phyloP scores from a whole-genome alignment of 2,888 invertebrate species.

The Cylindroiulus punctatus region DNA sequence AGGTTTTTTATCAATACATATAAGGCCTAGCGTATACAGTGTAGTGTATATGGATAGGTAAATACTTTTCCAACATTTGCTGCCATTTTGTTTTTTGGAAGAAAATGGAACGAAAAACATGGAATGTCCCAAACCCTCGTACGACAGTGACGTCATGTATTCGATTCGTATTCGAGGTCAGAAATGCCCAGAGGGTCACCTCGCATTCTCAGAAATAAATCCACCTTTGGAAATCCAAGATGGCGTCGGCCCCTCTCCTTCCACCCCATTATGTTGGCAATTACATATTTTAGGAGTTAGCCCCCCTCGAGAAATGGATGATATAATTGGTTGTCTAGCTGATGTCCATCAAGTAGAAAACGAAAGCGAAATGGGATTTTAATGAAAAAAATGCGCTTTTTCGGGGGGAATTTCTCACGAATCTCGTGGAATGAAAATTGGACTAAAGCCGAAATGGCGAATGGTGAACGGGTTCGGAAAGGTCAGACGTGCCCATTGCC shows the following conservation, averaged over 20 bases:
- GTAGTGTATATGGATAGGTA: too few relatives aligned
- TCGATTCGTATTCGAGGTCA: not conserved
- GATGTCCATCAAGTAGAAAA: constrained; percentile 32
- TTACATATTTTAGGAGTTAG: constrained; percentile 32
- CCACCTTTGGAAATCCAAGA: not conserved
- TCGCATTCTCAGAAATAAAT: not conserved
- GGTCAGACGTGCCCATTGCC: constrained; percentile 1
- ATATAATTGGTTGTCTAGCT: constrained; percentile 32
- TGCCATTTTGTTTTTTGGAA: too few relatives aligned
- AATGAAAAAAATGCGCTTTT: not conserved
- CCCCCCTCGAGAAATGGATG: constrained; percentile 24
- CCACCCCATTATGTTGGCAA: not conserved
- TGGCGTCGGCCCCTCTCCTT: not conserved
- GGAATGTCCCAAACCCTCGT: too few relatives aligned
- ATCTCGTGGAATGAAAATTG: constrained; percentile 22
- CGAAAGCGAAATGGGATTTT: not conserved
- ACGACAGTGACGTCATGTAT: too few relatives aligned
- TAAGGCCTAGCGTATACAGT: too few relatives aligned
- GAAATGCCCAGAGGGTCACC: not conserved
- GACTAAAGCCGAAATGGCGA: not conserved
- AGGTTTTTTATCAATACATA: too few relatives aligned
- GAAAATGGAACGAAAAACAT: too few relatives aligned
- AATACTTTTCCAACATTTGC: too few relatives aligned
- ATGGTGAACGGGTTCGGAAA: not conserved
- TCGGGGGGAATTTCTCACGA: not conserved